Percentiles rank a stretch among this genome's conserved stretches.
These are phyloP conservation scores for Hemibagrus guttatus DNA, from an alignment of 2,797 vertebrate genomes.

Conservation along the genomic window DNA sequence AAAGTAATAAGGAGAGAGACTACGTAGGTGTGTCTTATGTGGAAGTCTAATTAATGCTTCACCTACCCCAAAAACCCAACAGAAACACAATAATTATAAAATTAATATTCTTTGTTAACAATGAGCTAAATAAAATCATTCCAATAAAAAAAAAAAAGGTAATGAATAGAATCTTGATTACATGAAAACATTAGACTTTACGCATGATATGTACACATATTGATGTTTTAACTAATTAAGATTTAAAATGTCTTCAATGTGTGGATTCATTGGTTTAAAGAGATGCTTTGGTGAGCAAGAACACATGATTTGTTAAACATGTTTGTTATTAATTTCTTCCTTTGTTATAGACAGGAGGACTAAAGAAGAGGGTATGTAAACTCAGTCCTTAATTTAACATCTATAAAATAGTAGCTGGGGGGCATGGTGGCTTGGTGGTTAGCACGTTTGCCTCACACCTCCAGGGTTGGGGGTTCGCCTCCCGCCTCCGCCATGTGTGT, in stretches of 20 bases:
- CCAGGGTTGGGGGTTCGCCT: too few species aligned
- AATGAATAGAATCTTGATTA: not conserved
- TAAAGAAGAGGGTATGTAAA: not conserved
- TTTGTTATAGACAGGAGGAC: not conserved
- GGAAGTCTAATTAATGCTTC: not conserved
- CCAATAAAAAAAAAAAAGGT: not conserved
- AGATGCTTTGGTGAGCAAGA: not conserved
- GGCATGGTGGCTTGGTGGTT: too few species aligned
- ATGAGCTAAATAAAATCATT: not conserved
- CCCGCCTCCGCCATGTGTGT: too few species aligned
- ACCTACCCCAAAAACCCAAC: not conserved
- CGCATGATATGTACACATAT: too few species aligned
- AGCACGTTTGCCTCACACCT: too few species aligned
- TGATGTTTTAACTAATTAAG: too few species aligned
- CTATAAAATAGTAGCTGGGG: not conserved
- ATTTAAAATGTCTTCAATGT: too few species aligned
- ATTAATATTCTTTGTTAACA: not conserved
- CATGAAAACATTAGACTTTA: not conserved
- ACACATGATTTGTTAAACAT: not conserved
- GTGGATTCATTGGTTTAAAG: too few species aligned
- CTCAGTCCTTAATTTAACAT: not conserved
- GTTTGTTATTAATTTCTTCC: not conserved
- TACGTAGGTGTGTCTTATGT: not conserved
- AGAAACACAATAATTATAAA: not conserved
- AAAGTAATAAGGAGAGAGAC: not conserved